These are phyloP conservation scores for Labroides dimidiatus DNA, from an alignment of 2,797 vertebrate genomes.

Conservation along the genomic window DNA sequence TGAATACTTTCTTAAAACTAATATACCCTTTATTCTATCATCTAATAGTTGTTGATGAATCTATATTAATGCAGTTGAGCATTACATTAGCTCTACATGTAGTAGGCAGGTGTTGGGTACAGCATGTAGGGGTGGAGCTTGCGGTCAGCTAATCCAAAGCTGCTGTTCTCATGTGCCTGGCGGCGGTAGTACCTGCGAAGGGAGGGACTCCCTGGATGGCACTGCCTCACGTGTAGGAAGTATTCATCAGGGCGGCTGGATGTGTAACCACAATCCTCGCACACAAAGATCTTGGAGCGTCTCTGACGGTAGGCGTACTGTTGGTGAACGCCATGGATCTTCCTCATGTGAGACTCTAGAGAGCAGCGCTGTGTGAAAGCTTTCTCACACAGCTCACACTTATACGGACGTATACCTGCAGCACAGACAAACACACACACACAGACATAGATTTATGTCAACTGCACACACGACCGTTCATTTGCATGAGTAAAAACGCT, in stretches of 20 bases:
- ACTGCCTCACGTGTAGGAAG: conserved; percentile 85
- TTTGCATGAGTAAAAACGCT: no score
- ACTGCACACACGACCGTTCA: not conserved
- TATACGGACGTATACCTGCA: conserved; percentile 90
- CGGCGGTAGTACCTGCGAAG: conserved; percentile 82
- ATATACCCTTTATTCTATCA: not conserved
- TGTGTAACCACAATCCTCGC: conserved; percentile 92
- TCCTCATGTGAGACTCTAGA: conserved; percentile 91
- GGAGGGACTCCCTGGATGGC: conserved; percentile 81
- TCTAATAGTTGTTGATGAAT: not conserved
- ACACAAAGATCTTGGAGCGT: conserved; percentile 93
- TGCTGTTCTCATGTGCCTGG: conserved; percentile 72
- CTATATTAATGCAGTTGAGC: not conserved
- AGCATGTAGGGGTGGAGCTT: conserved; percentile 79
- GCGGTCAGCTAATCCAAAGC: conserved; percentile 52
- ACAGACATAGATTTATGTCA: not conserved
- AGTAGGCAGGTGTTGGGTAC: conserved; percentile 78
- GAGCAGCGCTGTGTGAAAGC: conserved; percentile 94
- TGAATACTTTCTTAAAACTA: conserved; percentile 15
- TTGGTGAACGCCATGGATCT: conserved; percentile 89
- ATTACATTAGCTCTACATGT: conserved; percentile 59
- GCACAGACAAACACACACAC: not conserved
- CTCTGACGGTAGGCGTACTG: conserved; percentile 91
- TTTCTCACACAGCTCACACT: conserved; percentile 90
- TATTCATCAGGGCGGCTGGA: conserved; percentile 85